A percentile compares a stretch with the other conserved stretches of the same genome.
Conservation (phyloP, 1,140 invertebrate species). For the Leptoteleia sp. region DNA sequence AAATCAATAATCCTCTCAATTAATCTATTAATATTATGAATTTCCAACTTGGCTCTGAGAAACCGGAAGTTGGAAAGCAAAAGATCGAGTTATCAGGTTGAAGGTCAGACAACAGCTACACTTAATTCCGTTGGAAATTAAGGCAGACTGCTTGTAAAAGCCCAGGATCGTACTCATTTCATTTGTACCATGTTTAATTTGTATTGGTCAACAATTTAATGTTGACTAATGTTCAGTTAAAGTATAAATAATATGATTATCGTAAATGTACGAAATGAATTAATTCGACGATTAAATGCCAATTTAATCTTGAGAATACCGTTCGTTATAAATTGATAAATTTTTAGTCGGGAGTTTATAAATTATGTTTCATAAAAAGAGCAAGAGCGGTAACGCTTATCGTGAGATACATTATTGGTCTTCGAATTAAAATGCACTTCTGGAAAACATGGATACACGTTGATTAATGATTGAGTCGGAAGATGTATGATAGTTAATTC, state of each 20-base stretch:
- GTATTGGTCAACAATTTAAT: too few species aligned
- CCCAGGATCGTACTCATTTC: too few species aligned
- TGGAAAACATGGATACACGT: slow-evolving; percentile 31
- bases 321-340: too few species aligned
- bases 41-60: slow-evolving; percentile 28
- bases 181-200: too few species aligned
- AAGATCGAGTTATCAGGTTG: slow-evolving; percentile 31
- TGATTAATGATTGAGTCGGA: slow-evolving; percentile 50
- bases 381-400: slow-evolving; percentile 3
- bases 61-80: slow-evolving; percentile 35
- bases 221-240: too few species aligned
- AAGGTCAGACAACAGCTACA: slow-evolving; percentile 14
- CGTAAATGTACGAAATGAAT: too few species aligned
- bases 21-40: slow-evolving; percentile 14
- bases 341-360: not conserved
- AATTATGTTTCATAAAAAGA: slow-evolving; percentile 7
- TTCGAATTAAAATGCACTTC: slow-evolving; percentile 26
- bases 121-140: slow-evolving; percentile 7
- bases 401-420: slow-evolving; percentile 3
- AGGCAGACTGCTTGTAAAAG: not conserved
- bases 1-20: slow-evolving; percentile 11
- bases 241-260: too few species aligned
- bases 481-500: slow-evolving; percentile 55
- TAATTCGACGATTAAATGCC: too few species aligned
- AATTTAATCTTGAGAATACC: too few species aligned